Conservation (phyloP, 2,888 invertebrate genomes). For the Brachypalpus laphriformis region DNA sequence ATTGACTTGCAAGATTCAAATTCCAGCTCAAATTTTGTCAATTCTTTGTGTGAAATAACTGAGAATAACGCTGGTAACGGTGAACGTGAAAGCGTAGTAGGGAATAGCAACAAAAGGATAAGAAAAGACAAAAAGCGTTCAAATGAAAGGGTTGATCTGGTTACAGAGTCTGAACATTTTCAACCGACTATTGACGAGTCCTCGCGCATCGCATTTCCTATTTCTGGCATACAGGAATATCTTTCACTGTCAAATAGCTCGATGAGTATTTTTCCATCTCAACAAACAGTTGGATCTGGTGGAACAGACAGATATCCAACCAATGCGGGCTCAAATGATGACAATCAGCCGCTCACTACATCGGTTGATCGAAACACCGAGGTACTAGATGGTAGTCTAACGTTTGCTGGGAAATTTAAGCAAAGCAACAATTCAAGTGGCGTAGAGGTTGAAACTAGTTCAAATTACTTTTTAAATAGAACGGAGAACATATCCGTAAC, state of each 20-base stretch:
- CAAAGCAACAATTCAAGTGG: slow-evolving; percentile 73
- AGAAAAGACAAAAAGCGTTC: slow-evolving; percentile 78
- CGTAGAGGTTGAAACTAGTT: slow-evolving; percentile 45
- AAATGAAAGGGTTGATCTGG: slow-evolving; percentile 36
- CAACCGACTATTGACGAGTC: slow-evolving; percentile 74
- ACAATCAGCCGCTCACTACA: slow-evolving; percentile 36
- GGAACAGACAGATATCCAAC: slow-evolving; percentile 41
- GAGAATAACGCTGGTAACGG: slow-evolving; percentile 17
- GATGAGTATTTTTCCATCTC: slow-evolving; percentile 77
- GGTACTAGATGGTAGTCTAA: slow-evolving; percentile 76
- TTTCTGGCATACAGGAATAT: slow-evolving; percentile 73
- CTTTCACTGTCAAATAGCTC: slow-evolving; percentile 78
- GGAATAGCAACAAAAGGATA: slow-evolving; percentile 74
- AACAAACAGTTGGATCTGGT: slow-evolving; percentile 58
- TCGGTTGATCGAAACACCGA: slow-evolving; percentile 34
- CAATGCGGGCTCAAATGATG: slow-evolving; percentile 25
- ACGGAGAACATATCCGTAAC: slow-evolving; percentile 22
- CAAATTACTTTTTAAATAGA: slow-evolving; percentile 57
- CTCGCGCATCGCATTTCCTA: slow-evolving; percentile 68
- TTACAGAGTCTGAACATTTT: slow-evolving; percentile 70
- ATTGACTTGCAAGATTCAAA: slow-evolving; percentile 80
- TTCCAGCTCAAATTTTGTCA: slow-evolving; percentile 78
- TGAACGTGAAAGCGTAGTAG: slow-evolving; percentile 3
- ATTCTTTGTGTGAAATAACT: slow-evolving; percentile 26
- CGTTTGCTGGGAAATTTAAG: slow-evolving; percentile 81